Base-by-base conservation (phyloP, 2,888 invertebrate species). In the Ectemnius cavifrons region DNA sequence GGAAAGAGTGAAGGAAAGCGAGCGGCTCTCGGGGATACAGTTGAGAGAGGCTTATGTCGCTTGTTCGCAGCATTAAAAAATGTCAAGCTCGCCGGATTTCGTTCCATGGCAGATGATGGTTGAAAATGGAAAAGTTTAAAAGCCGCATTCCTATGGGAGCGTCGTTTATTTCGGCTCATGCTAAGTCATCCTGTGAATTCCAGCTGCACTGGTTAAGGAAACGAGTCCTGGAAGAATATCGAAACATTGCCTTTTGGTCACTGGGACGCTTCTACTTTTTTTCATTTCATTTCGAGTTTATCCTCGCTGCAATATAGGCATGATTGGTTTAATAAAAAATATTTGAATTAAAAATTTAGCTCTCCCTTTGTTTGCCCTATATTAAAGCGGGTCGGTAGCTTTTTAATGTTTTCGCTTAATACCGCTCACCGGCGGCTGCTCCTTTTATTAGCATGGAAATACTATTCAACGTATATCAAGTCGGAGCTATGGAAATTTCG, bases 121-220 rank as follows among this genome's bases (percentile, higher is more conserved):
- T 75, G 78, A 83, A 80, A 75, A 75, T 75, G 73, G 37, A 69
- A 27, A 62, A 75, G 63, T 73, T 80, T 75, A 65, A 78, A 72
- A 76, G 74, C 69, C 72, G 62, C 71, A 70, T 80, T 67, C 71
- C 65, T 70, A 59, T 61, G 69, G 65, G 64, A 70, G 63, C 58
- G 23, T 13, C n/a, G 49, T 59, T 63, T 23, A 23, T 23, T 66
- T 67, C 20, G 45, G 60, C 63, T 52, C 73, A 63, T 62, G 59
- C 58, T 59, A 66, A 59, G 71, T 68, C 73, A 78, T 61, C 68
- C 49, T 27, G 47, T 16, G 60, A 69, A 74, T 71, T 52, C 68
- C 56, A 57, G 60, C 18, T 37, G 60, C 23, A 16, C 65, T 61
- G 66, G 61, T 61, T 66, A 47, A 60, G 57, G 46, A 76, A 18